Percentiles rank a stretch among this genome's conserved stretches.
These are phyloP conservation scores for Halcyon chelicuti DNA, from an alignment of 2,797 vertebrate species.

Conservation along the genomic window DNA sequence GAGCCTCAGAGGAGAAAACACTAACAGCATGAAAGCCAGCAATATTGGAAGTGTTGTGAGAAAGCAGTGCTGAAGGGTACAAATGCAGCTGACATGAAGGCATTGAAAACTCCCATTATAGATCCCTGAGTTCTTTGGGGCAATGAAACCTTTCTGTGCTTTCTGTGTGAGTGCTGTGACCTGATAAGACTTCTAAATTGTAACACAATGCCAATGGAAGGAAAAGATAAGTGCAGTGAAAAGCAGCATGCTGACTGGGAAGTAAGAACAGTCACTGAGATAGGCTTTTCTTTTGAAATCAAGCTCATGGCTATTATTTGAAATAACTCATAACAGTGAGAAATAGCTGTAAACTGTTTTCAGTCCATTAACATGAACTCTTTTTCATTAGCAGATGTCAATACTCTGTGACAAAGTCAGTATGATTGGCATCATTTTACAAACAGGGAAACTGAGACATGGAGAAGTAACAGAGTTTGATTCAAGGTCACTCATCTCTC, in stretches of 20 bases:
- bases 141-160: background rate
- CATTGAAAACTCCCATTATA: background rate
- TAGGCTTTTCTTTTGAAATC: background rate
- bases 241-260: background rate
- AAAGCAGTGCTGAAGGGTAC: background rate
- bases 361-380: background rate
- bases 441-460: background rate
- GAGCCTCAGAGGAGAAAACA: background rate
- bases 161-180: background rate
- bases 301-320: background rate
- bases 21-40: background rate
- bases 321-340: background rate
- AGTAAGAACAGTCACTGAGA: background rate
- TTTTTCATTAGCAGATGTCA: background rate
- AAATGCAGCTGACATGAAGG: background rate
- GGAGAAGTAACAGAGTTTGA: background rate
- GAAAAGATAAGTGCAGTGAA: background rate
- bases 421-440: background rate
- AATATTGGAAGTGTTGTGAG: background rate
- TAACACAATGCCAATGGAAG: background rate
- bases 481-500: background rate
- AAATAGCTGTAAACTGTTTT: background rate
- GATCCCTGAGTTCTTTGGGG: background rate
- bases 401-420: background rate
- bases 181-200: conserved; percentile 9